phyloP scores from a whole-genome alignment of 2,797 vertebrate genomes.

The Podarcis lilfordi region DNA sequence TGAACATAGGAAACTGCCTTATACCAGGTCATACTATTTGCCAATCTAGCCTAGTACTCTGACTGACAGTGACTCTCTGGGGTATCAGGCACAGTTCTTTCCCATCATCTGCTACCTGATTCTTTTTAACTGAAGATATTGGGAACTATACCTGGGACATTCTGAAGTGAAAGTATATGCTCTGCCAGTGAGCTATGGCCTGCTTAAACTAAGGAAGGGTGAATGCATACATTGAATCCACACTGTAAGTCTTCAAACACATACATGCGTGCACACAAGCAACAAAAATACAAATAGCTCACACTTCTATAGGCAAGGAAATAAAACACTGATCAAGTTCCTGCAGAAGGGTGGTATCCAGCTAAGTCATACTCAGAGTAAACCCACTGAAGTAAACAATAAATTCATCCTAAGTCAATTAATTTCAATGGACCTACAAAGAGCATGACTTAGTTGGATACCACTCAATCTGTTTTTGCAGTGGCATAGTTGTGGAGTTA shows the following conservation, averaged over 20 bases:
- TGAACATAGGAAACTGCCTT: background rate
- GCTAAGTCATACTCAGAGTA: background rate
- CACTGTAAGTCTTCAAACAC: background rate
- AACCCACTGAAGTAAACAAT: background rate
- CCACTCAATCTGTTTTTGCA: background rate
- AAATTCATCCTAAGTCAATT: background rate
- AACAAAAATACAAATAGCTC: background rate
- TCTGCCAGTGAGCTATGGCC: background rate
- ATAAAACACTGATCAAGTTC: background rate
- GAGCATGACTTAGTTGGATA: background rate
- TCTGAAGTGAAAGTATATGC: too few species aligned
- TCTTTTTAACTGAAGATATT: too few species aligned
- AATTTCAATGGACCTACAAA: background rate
- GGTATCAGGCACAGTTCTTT: too few species aligned
- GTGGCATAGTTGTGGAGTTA: background rate
- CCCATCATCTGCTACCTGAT: too few species aligned
- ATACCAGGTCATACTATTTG: too few species aligned
- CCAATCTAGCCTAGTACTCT: too few species aligned
- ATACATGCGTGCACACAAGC: background rate
- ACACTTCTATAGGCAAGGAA: background rate
- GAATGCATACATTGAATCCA: too few species aligned
- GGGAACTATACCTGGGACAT: too few species aligned
- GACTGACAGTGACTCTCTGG: too few species aligned
- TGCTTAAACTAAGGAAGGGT: too few species aligned
- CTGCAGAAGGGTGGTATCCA: background rate